Base-by-base conservation (phyloP, 2,113 vertebrate species). In the Bos indicus region DNA sequence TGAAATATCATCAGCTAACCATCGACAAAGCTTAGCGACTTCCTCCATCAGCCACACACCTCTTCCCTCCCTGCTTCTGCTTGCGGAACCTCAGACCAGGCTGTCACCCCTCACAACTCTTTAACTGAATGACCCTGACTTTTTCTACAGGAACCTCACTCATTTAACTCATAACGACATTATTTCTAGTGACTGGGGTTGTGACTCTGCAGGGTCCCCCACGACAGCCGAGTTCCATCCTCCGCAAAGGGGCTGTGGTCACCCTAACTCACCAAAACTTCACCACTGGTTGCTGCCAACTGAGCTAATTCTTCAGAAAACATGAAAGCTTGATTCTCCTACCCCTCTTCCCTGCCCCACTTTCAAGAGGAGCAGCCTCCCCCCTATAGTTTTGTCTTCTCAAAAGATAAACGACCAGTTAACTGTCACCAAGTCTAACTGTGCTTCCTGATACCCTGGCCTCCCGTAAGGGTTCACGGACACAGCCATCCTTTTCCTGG, bases 101-200 rank as follows among this genome's bases (percentile, higher is more conserved):
- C 8, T 11, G 30, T 48, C 36, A 46, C 77, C 28, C 5, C 62
- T n/a, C 12, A 23, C 59, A 57, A 6, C 16, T 48, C 40, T 56
- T 19, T 12, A 17, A 54, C 11, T 10, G 57, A 52, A 78, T 1
- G 52, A 57, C 36, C 26, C 12, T 25, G n/a, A 64, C 81, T 57
- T 23, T 54, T 54, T 56, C 94, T 16, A 62, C 25, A 48, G 57
- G 77, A 91, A 57, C 25, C 83, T 57, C 17, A 21, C 40, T 48
- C 54, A 16, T 16, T 40, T 51, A 56, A 74, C 90, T 60, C 48
- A 52, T 54, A 40, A 26, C 23, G 2, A 84, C 7, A 30, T 8
- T 25, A 51, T 13, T 82, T 57, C 40, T 11, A 51, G 15, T 3
- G 5, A 15, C 13, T 12, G 0, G 10, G 7, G 56, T 0, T 25